Conservation (phyloP, 2,113 vertebrate species). For the Cercopithecus mona region DNA sequence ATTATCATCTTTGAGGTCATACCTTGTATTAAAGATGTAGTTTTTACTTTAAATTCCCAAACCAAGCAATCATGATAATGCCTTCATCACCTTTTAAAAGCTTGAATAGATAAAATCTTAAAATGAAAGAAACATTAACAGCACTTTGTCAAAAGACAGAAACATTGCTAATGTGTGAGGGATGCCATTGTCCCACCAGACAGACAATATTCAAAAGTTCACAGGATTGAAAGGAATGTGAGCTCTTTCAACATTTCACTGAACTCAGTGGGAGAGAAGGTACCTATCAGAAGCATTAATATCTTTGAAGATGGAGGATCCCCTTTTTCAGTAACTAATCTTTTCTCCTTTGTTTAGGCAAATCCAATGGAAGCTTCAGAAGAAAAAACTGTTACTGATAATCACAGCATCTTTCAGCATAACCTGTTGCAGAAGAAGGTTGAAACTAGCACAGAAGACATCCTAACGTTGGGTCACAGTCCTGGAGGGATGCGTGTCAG, state of each 20-base stretch:
- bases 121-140: neutral
- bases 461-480: neutral
- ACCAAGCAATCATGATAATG: neutral
- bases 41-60: slow-evolving; percentile 34
- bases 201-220: neutral
- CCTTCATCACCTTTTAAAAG: neutral
- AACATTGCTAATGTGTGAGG: neutral
- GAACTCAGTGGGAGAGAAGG: neutral
- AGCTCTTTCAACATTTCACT: neutral
- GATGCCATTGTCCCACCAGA: neutral
- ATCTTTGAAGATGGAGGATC: neutral
- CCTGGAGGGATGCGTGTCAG: neutral
- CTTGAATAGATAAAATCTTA: neutral
- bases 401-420: neutral
- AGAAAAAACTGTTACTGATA: neutral
- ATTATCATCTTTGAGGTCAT: neutral
- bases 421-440: neutral
- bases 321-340: neutral
- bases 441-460: neutral
- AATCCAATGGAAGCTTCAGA: neutral
- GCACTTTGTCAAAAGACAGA: neutral
- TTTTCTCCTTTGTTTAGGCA: neutral
- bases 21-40: neutral
- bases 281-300: neutral
- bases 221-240: neutral